Percentiles rank a stretch among this genome's conserved stretches.
These are phyloP conservation scores for Sphaeridia pumilis DNA, from an alignment of 2,888 invertebrate species.

Conservation along the genomic window DNA sequence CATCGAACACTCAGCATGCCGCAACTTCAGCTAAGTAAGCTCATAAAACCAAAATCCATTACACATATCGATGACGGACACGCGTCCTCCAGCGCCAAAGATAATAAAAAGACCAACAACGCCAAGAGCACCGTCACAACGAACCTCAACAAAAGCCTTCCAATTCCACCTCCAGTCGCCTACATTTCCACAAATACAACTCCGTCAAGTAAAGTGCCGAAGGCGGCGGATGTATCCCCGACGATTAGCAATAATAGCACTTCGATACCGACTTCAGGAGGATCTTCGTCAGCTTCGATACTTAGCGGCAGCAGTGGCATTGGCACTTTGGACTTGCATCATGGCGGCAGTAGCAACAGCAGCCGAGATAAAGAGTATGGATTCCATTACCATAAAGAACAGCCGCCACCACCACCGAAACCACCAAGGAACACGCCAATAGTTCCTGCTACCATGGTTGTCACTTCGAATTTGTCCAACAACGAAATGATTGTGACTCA, in stretches of 20 bases:
- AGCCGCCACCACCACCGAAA: slow-evolving; percentile 16
- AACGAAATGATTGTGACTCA: slow-evolving; percentile 15
- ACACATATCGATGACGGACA: slow-evolving; percentile 24
- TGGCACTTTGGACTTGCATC: background rate
- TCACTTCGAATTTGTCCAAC: slow-evolving; percentile 3
- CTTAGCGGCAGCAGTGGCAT: background rate
- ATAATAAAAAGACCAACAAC: background rate
- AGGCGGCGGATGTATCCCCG: background rate
- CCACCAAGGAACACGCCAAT: slow-evolving; percentile 31
- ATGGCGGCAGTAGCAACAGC: no score
- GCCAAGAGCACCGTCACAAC: no score
- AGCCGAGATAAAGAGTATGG: background rate
- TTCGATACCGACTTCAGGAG: background rate
- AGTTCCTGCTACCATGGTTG: slow-evolving; percentile 20
- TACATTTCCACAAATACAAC: slow-evolving; percentile 11
- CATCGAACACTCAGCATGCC: slow-evolving; percentile 72
- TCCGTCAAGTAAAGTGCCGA: no score
- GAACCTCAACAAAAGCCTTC: background rate
- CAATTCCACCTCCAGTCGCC: background rate
- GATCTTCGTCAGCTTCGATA: no score
- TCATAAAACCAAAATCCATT: slow-evolving; percentile 27
- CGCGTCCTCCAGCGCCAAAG: background rate
- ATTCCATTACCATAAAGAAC: slow-evolving; percentile 1
- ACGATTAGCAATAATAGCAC: background rate
- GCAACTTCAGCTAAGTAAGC: slow-evolving; percentile 47